These are phyloP conservation scores for Zelostemma sp. DNA, from an alignment of 1,140 invertebrate genomes.

Conservation along the genomic window DNA sequence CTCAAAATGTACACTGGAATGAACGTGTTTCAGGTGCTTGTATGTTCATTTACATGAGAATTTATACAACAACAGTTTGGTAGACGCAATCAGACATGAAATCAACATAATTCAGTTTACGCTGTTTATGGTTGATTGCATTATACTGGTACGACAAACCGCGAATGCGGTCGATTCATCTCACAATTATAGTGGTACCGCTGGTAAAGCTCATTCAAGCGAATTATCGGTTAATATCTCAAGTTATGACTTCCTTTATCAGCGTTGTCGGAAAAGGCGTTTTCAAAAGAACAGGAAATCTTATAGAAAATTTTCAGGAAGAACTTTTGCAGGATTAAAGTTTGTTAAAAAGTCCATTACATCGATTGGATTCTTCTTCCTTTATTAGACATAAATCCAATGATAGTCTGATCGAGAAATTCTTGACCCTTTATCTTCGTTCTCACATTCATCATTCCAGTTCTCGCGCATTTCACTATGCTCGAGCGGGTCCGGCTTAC, in stretches of 20 bases:
- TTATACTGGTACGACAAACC: slow-evolving; percentile 1
- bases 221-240: slow-evolving; percentile 5
- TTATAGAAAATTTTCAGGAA: no score
- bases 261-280: not conserved
- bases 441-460: slow-evolving; percentile 27
- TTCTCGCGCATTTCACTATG: slow-evolving; percentile 27
- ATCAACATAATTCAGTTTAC: not conserved
- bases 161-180: slow-evolving; percentile 1
- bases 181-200: not conserved
- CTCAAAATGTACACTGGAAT: no score
- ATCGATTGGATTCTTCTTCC: not conserved
- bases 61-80: not conserved
- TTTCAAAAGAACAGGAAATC: no score
- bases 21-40: not conserved
- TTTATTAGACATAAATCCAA: slow-evolving; percentile 2
- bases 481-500: slow-evolving; percentile 21
- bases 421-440: slow-evolving; percentile 16
- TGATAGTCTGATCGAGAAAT: not conserved
- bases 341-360: not conserved
- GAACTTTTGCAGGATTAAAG: no score
- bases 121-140: not conserved
- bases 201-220: not conserved
- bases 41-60: not conserved
- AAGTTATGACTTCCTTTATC: no score
- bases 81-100: not conserved